Conservation (phyloP, 2,888 invertebrate species). For the Eristalis intricaria region DNA sequence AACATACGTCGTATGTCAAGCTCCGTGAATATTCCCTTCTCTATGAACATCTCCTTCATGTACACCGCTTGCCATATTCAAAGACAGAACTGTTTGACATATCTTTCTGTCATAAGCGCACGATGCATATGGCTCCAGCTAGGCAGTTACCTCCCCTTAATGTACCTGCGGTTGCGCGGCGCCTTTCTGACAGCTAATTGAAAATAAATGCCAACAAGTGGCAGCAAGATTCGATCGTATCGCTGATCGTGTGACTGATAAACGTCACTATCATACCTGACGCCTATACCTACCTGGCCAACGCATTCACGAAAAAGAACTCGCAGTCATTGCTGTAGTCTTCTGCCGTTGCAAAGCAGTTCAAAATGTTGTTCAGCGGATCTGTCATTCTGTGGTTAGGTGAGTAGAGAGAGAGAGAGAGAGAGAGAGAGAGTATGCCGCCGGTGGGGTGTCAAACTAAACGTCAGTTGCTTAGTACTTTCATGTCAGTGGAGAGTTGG, state of each 20-base stretch:
- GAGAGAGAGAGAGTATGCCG: too few species aligned
- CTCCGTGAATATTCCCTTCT: too few species aligned
- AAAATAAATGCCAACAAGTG: neutral
- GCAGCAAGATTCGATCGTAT: neutral
- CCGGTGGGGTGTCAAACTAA: neutral
- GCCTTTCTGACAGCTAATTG: neutral
- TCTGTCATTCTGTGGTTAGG: constrained; percentile 9
- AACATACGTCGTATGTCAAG: too few species aligned
- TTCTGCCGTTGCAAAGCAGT: neutral
- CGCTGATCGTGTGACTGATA: neutral
- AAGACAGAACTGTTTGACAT: too few species aligned
- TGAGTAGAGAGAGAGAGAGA: neutral
- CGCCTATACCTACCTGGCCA: neutral
- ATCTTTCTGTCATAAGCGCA: neutral
- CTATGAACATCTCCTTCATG: too few species aligned
- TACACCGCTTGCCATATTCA: too few species aligned
- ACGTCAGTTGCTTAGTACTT: constrained; percentile 6
- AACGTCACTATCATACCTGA: neutral
- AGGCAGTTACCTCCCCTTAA: neutral
- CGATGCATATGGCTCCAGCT: neutral
- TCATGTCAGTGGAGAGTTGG: neutral
- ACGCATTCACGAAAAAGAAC: neutral
- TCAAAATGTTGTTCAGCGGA: neutral
- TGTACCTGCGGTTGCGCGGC: neutral
- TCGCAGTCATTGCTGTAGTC: neutral